Percentiles rank a stretch among this genome's conserved stretches.
Evolutionary conservation across 1,140 invertebrate genomes (phyloP).

Genomic region (Drosophila obscura): DNA sequence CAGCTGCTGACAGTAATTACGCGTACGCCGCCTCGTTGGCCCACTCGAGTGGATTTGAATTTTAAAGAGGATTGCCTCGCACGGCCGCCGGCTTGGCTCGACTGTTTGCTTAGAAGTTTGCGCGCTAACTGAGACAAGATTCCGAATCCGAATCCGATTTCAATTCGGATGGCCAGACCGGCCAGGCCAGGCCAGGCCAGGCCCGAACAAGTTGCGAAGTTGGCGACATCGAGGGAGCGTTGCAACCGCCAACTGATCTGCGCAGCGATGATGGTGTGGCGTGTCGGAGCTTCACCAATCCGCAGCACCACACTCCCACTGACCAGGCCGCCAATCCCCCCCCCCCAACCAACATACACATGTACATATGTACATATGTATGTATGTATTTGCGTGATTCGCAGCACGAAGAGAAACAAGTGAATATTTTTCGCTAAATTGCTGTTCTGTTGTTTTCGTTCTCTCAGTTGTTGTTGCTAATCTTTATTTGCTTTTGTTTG

Average conservation of each 20-base stretch:
- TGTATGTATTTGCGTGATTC: conserved; percentile 29
- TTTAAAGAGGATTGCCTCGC: conserved; percentile 17
- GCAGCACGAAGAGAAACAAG: conserved; percentile 55
- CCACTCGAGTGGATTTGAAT: background rate
- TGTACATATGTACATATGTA: conserved; percentile 25
- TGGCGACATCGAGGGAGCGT: conserved; percentile 33
- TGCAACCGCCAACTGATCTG: conserved; percentile 52
- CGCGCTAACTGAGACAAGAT: conserved; percentile 73
- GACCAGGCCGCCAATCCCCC: background rate
- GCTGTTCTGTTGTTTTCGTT: conserved; percentile 45
- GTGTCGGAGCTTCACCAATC: conserved; percentile 5
- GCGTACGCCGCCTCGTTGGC: conserved; percentile 56
- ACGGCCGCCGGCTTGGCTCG: conserved; percentile 22
- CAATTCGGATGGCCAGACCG: conserved; percentile 34
- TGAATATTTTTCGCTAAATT: conserved; percentile 68
- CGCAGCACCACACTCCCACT: background rate
- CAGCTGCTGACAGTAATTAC: conserved; percentile 62
- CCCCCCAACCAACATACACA: conserved; percentile 12
- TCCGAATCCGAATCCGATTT: conserved; percentile 34
- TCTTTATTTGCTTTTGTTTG: conserved; percentile 38
- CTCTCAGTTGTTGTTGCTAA: conserved; percentile 52
- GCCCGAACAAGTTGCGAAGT: conserved; percentile 57
- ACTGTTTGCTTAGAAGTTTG: conserved; percentile 79
- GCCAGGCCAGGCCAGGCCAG: conserved; percentile 33
- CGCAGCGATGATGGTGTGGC: conserved; percentile 31